A percentile compares a stretch with the other conserved stretches of the same genome.
Evolutionary conservation across 2,797 vertebrate genomes (phyloP).

Genomic region (Poeciliopsis presidionis): DNA sequence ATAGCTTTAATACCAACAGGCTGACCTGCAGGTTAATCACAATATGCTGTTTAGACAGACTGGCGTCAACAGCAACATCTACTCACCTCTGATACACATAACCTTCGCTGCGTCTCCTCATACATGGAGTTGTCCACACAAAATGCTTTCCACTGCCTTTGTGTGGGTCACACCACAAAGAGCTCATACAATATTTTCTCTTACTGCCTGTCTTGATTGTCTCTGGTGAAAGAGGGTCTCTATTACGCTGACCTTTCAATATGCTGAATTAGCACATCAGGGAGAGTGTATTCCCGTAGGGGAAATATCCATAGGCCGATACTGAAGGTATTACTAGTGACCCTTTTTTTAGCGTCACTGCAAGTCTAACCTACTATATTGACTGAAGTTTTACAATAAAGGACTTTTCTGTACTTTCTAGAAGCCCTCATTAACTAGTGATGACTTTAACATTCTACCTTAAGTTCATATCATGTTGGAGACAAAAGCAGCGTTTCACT

Average conservation of each 20-base stretch:
- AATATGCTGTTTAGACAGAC: conserved; percentile 64
- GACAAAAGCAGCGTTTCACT: not conserved
- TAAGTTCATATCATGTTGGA: not conserved
- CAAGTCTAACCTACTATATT: not conserved
- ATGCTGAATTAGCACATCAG: conserved; percentile 56
- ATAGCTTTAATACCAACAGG: conserved; percentile 63
- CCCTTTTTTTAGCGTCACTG: not conserved
- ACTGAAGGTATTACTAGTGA: not conserved
- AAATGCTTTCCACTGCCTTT: not conserved
- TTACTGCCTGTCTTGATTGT: conserved; percentile 20
- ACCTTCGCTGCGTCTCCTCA: not conserved
- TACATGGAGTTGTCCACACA: conserved; percentile 1
- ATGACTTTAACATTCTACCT: not conserved
- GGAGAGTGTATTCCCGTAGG: conserved; percentile 14
- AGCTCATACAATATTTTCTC: not conserved
- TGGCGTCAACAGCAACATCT: conserved; percentile 22
- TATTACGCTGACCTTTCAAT: conserved; percentile 58
- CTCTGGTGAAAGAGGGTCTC: conserved; percentile 32
- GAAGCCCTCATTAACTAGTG: not conserved
- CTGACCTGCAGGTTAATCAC: conserved; percentile 69
- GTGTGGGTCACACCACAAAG: not conserved
- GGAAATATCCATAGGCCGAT: not conserved
- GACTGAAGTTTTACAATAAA: not conserved
- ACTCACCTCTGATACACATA: conserved; percentile 26
- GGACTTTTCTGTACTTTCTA: not conserved